Conservation (phyloP, 2,888 invertebrate genomes). For the Gibbula magus region DNA sequence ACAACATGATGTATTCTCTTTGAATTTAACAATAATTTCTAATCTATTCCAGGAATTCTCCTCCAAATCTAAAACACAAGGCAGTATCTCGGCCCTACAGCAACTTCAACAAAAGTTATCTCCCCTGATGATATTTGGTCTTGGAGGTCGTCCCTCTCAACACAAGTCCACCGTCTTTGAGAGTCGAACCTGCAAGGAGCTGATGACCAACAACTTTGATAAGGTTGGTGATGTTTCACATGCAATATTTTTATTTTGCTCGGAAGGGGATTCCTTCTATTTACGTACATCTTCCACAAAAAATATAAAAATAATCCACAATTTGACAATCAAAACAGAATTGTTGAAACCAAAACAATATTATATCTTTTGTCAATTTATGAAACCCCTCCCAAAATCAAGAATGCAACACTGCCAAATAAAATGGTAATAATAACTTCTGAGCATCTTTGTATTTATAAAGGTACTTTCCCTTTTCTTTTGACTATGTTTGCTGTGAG, state of each 20-base stretch:
- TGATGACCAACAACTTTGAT: slow-evolving; percentile 89
- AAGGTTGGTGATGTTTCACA: slow-evolving; percentile 79
- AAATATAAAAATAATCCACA: too few relatives aligned
- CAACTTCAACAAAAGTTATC: slow-evolving; percentile 70
- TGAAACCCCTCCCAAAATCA: too few relatives aligned
- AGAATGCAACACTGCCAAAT: too few relatives aligned
- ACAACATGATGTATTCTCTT: too few relatives aligned
- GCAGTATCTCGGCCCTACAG: slow-evolving; percentile 67
- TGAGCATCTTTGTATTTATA: too few relatives aligned
- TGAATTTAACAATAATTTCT: background rate
- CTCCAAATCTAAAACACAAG: slow-evolving; percentile 43
- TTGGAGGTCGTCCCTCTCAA: slow-evolving; percentile 47
- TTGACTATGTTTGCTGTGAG: too few relatives aligned
- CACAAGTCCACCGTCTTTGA: slow-evolving; percentile 82
- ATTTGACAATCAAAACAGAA: too few relatives aligned
- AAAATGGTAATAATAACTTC: too few relatives aligned
- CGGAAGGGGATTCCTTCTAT: background rate
- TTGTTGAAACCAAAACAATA: too few relatives aligned
- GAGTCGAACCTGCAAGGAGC: slow-evolving; percentile 88
- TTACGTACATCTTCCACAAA: background rate
- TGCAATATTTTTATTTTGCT: too few relatives aligned
- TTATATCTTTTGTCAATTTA: too few relatives aligned
- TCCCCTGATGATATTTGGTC: slow-evolving; percentile 60
- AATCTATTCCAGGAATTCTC: slow-evolving; percentile 40
- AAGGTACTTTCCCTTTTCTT: too few relatives aligned